phyloP scores from a whole-genome alignment of 2,888 invertebrate species.

The Tachina lurida region DNA sequence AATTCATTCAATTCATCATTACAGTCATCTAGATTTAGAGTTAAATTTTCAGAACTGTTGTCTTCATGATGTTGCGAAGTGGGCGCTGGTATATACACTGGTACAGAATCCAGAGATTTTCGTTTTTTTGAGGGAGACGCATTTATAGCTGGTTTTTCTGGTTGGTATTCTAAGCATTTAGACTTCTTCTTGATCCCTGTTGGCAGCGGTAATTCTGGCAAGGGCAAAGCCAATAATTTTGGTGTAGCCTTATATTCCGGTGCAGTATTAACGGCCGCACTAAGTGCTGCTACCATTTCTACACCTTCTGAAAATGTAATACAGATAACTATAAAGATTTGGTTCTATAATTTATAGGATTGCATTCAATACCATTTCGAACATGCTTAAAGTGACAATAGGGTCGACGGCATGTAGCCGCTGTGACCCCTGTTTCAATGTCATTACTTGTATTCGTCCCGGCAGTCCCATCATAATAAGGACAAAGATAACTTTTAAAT shows the following conservation, averaged over 20 bases:
- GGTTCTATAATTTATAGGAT: not conserved
- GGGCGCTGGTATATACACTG: constrained; percentile 80
- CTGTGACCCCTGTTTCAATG: constrained; percentile 85
- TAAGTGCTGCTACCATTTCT: constrained; percentile 69
- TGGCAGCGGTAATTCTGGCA: constrained; percentile 75
- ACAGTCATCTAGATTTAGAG: constrained; percentile 74
- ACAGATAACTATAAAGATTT: not conserved
- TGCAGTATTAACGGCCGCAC: constrained; percentile 52
- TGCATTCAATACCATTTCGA: constrained; percentile 85
- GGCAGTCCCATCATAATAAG: constrained; percentile 89
- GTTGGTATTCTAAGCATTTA: constrained; percentile 81
- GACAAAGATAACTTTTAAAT: constrained; percentile 93
- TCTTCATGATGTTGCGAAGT: constrained; percentile 36
- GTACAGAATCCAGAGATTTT: constrained; percentile 71
- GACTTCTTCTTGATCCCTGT: constrained; percentile 75
- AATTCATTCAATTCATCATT: constrained; percentile 75
- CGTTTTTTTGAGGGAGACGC: constrained; percentile 75
- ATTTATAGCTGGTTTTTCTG: constrained; percentile 81
- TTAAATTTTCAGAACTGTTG: constrained; percentile 36
- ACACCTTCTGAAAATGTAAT: constrained; percentile 73
- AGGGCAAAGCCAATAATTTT: constrained; percentile 78
- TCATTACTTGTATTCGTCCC: constrained; percentile 79
- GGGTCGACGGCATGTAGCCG: constrained; percentile 94
- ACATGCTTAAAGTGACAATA: constrained; percentile 96
- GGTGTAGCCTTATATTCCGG: constrained; percentile 81